A percentile compares a stretch with the other conserved stretches of the same genome.
phyloP scores from a whole-genome alignment of 2,888 invertebrate species.

The Octonoba sinensis region DNA sequence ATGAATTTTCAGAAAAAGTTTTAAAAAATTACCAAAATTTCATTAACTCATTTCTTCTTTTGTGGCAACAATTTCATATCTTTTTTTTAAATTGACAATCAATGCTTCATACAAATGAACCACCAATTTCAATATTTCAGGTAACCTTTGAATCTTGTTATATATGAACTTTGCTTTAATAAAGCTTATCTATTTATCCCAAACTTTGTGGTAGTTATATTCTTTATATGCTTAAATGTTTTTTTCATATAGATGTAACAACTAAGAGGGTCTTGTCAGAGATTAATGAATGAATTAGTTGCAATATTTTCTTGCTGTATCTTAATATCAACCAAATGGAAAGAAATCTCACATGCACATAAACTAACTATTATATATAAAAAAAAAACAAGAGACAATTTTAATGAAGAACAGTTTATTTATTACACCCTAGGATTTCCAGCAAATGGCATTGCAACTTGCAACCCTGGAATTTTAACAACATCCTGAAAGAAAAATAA shows the following conservation, averaged over 20 bases:
- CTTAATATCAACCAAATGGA: too few relatives aligned
- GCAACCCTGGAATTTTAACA: slow-evolving; percentile 61
- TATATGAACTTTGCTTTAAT: slow-evolving; percentile 60
- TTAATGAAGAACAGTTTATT: slow-evolving; percentile 10
- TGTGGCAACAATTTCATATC: slow-evolving; percentile 9
- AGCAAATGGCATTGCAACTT: slow-evolving; percentile 63
- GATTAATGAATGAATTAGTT: too few relatives aligned
- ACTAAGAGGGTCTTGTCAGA: too few relatives aligned
- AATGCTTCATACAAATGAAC: slow-evolving; percentile 43
- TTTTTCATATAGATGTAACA: too few relatives aligned
- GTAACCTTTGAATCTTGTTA: slow-evolving; percentile 58
- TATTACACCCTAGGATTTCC: slow-evolving; percentile 54
- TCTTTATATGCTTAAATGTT: too few relatives aligned
- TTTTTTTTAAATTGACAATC: slow-evolving; percentile 58
- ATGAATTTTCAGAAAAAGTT: slow-evolving; percentile 31
- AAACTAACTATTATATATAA: too few relatives aligned
- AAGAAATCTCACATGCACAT: too few relatives aligned
- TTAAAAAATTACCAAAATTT: slow-evolving; percentile 27
- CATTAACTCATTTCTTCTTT: slow-evolving; percentile 51
- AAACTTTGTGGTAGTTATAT: not conserved
- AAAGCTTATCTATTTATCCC: slow-evolving; percentile 64
- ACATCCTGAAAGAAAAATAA: slow-evolving; percentile 55
- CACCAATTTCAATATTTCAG: slow-evolving; percentile 47
- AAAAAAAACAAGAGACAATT: not conserved
- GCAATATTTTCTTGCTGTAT: too few relatives aligned